A percentile compares a stretch with the other conserved stretches of the same genome.
phyloP scores from a whole-genome alignment of 2,113 vertebrate genomes.

The Macrotis lagotis region DNA sequence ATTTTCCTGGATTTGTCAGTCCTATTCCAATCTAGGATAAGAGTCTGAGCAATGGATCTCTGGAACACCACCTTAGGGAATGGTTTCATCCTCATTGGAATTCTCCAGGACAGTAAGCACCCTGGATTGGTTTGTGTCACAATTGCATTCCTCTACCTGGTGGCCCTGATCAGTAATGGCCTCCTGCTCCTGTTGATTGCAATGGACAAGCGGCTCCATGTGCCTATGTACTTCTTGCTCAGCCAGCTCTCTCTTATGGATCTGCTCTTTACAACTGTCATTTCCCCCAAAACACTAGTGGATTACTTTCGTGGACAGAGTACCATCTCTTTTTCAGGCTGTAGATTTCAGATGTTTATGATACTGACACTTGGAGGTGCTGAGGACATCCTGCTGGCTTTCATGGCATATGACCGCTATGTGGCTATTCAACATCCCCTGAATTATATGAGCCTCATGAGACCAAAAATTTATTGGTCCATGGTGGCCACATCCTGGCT shows the following conservation, averaged over 20 bases:
- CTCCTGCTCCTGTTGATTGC: conserved; percentile 64
- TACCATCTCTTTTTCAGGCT: conserved; percentile 66
- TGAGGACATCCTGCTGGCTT: conserved; percentile 69
- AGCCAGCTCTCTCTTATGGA: conserved; percentile 72
- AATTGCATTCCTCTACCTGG: conserved; percentile 34
- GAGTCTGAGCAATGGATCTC: conserved; percentile 33
- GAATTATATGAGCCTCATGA: conserved; percentile 73
- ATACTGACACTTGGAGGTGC: conserved; percentile 51
- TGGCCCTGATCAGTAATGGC: conserved; percentile 65
- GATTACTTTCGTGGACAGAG: conserved; percentile 51
- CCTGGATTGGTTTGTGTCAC: conserved; percentile 63
- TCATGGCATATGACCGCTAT: conserved; percentile 78
- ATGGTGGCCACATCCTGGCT: conserved; percentile 66
- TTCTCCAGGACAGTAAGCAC: conserved; percentile 55
- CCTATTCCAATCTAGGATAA: conserved; percentile 22
- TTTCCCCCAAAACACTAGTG: conserved; percentile 63
- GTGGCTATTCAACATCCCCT: conserved; percentile 77
- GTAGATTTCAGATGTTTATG: conserved; percentile 75
- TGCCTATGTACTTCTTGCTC: conserved; percentile 71
- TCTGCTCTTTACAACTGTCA: conserved; percentile 64
- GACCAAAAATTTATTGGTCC: conserved; percentile 26
- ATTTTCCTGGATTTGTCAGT: too few species aligned
- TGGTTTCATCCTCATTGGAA: conserved; percentile 63
- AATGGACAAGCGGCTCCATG: neutral
- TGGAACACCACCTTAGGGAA: conserved; percentile 58